Percentiles rank a stretch among this genome's conserved stretches.
Conservation (phyloP, 2,888 invertebrate species). For the Tyria jacobaeae region DNA sequence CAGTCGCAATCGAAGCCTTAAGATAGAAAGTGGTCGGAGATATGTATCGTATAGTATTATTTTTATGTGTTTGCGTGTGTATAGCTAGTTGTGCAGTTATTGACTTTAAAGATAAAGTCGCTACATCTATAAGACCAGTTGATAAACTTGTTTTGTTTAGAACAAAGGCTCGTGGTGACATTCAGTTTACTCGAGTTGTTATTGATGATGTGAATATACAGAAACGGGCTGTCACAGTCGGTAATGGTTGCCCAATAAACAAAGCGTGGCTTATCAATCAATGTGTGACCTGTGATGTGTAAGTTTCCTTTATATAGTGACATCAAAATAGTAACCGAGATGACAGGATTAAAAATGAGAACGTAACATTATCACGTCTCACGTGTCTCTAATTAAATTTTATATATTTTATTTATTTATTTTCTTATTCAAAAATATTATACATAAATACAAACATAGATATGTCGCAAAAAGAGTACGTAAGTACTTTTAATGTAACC, state of each 20-base stretch:
- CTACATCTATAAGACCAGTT: neutral
- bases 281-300: constrained; percentile 30
- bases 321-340: neutral
- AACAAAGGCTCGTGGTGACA: neutral
- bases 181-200: neutral
- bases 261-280: constrained; percentile 4
- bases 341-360: neutral
- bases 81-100: neutral
- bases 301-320: constrained; percentile 17
- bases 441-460: too few relatives aligned
- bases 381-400: too few relatives aligned
- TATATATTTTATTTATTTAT: too few relatives aligned
- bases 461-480: too few relatives aligned
- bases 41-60: constrained; percentile 8
- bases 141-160: neutral
- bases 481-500: too few relatives aligned
- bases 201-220: constrained; percentile 2
- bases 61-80: constrained; percentile 5
- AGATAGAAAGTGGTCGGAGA: constrained; percentile 18
- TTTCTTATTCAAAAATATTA: too few relatives aligned
- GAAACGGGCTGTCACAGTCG: constrained; percentile 25
- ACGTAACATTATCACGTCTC: neutral
- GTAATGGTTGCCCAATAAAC: constrained; percentile 12
- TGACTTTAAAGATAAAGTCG: neutral
- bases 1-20: constrained; percentile 9